Percentiles rank a stretch among this genome's conserved stretches.
Conservation (phyloP, 2,797 vertebrate genomes). For the Crocidura indochinensis region DNA sequence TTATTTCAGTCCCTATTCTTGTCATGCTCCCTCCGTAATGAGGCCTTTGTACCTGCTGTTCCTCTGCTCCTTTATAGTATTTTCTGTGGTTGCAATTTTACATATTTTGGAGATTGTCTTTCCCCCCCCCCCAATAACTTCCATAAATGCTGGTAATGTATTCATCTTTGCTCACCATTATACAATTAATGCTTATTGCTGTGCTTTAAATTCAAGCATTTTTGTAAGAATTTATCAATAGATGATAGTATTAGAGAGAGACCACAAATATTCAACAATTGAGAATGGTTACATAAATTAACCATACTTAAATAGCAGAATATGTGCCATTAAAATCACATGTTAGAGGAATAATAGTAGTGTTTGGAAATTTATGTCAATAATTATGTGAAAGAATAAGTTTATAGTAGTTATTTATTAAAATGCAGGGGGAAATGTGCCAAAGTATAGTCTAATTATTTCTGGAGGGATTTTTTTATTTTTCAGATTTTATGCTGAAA, state of each 20-base stretch:
- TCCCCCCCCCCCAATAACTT: constrained; percentile 61
- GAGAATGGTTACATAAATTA: constrained; percentile 57
- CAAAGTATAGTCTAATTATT: constrained; percentile 45
- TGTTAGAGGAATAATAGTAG: background rate
- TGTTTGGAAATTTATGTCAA: constrained; percentile 29
- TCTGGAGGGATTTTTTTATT: constrained; percentile 64
- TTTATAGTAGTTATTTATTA: constrained; percentile 63
- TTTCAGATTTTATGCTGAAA: constrained; percentile 62
- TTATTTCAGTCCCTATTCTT: constrained; percentile 75
- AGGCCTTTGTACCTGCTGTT: constrained; percentile 70
- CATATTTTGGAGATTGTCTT: constrained; percentile 61
- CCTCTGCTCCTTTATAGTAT: constrained; percentile 68
- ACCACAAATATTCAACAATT: constrained; percentile 21
- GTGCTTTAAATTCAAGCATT: constrained; percentile 65
- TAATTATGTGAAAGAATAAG: constrained; percentile 55
- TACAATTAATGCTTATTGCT: constrained; percentile 42
- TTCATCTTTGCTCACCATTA: constrained; percentile 64
- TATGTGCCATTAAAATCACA: constrained; percentile 51
- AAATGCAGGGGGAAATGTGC: constrained; percentile 43
- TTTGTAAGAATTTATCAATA: constrained; percentile 59
- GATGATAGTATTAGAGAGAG: constrained; percentile 49
- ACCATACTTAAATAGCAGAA: constrained; percentile 33
- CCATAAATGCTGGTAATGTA: constrained; percentile 66
- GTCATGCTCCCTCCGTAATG: constrained; percentile 59
- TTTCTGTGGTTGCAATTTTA: constrained; percentile 70